Conservation (phyloP, 2,888 invertebrate genomes). For the Eretmocerus hayati region DNA sequence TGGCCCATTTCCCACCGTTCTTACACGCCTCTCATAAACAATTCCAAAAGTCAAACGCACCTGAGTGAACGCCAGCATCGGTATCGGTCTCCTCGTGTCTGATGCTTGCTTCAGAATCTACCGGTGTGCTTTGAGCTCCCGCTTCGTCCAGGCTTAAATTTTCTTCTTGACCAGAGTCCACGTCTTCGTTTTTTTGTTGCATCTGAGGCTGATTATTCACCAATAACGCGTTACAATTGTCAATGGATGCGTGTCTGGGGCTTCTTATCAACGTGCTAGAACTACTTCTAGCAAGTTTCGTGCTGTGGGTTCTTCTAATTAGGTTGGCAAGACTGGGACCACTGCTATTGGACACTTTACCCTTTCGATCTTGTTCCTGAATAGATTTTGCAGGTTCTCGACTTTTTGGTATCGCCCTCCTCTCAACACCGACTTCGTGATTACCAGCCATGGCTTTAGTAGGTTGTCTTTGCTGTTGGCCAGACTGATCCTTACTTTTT, state of each 20-base stretch:
- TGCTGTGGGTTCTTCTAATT: slow-evolving; percentile 66
- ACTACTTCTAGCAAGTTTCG: slow-evolving; percentile 64
- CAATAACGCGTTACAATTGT: not conserved
- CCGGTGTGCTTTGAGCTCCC: slow-evolving; percentile 12
- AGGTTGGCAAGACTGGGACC: slow-evolving; percentile 33
- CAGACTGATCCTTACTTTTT: slow-evolving; percentile 27
- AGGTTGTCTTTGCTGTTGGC: slow-evolving; percentile 29
- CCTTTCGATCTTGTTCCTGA: slow-evolving; percentile 1
- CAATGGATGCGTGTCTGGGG: slow-evolving; percentile 29
- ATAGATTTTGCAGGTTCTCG: slow-evolving; percentile 31
- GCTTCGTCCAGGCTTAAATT: slow-evolving; percentile 41
- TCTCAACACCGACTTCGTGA: slow-evolving; percentile 10
- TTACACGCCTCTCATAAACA: too few species aligned
- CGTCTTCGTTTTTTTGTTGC: slow-evolving; percentile 6
- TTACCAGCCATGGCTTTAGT: slow-evolving; percentile 33
- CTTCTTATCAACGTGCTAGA: slow-evolving; percentile 35
- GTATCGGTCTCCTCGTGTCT: slow-evolving; percentile 55
- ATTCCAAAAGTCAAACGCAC: too few species aligned
- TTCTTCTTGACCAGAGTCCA: slow-evolving; percentile 41
- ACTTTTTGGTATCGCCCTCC: slow-evolving; percentile 9
- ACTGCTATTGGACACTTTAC: slow-evolving; percentile 34
- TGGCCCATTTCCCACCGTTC: too few species aligned
- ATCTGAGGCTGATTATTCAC: too few species aligned
- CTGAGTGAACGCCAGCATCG: slow-evolving; percentile 64
- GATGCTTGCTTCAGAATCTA: too few species aligned